Conservation (phyloP, 37 sponge, comb jelly and placozoan species). For the Eunapius fragilis region DNA sequence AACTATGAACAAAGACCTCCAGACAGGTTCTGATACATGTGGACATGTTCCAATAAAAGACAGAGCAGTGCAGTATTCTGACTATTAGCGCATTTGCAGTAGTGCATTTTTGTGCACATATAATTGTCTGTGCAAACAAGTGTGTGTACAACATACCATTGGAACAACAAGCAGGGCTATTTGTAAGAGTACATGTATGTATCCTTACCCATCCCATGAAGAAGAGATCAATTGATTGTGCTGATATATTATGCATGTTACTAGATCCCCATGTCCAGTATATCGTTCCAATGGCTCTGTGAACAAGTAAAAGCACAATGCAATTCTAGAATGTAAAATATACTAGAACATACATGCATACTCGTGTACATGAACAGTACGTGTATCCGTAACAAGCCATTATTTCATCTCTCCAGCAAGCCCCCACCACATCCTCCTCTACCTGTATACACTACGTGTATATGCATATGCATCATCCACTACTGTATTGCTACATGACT, state of each 20-base stretch:
- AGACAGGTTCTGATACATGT: too few relatives aligned
- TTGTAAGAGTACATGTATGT: not conserved
- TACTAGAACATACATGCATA: not conserved
- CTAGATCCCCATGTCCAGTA: conserved; percentile 45
- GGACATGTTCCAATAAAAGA: too few relatives aligned
- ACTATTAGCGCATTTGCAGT: too few relatives aligned
- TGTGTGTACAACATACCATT: not conserved
- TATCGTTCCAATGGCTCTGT: conserved; percentile 54
- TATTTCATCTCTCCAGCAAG: too few relatives aligned
- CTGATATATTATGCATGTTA: conserved; percentile 55
- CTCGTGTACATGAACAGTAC: too few relatives aligned
- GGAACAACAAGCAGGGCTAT: too few relatives aligned
- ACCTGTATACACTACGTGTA: too few relatives aligned
- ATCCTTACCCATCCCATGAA: conserved; percentile 78
- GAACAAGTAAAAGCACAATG: not conserved
- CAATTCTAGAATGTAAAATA: not conserved
- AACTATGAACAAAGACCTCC: too few relatives aligned
- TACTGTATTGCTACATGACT: too few relatives aligned
- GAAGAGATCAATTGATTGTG: conserved; percentile 45
- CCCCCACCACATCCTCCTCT: too few relatives aligned
- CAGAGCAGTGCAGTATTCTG: too few relatives aligned
- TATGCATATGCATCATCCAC: not conserved
- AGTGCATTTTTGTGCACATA: not conserved
- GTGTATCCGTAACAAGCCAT: too few relatives aligned
- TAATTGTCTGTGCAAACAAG: not conserved